These are phyloP conservation scores for Cryptus viduatorius DNA, from an alignment of 2,888 invertebrate species.

Conservation along the genomic window DNA sequence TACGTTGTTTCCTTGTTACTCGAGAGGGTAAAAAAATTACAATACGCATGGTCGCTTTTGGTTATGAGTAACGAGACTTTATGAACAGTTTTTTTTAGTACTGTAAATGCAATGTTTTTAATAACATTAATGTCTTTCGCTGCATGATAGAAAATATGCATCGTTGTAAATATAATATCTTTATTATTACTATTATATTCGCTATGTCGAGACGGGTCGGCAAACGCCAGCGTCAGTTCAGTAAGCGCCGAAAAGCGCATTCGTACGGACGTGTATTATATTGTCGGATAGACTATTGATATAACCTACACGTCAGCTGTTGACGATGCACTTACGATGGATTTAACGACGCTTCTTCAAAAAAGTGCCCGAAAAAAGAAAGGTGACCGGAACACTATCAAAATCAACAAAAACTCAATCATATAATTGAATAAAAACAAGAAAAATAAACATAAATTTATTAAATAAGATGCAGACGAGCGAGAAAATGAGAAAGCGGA, in stretches of 20 bases:
- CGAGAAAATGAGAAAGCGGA: slow-evolving; percentile 82
- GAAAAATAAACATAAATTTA: slow-evolving; percentile 28
- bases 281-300: background rate
- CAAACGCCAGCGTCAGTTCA: background rate
- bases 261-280: background rate
- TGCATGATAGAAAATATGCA: no score
- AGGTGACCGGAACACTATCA: slow-evolving; percentile 67
- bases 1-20: slow-evolving; percentile 44
- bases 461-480: slow-evolving; percentile 63
- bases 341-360: slow-evolving; percentile 74
- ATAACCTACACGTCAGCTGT: slow-evolving; percentile 26
- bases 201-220: background rate
- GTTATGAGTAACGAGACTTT: background rate
- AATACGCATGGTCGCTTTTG: background rate
- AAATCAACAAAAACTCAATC: background rate
- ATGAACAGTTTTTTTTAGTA: slow-evolving; percentile 10
- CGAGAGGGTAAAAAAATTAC: background rate
- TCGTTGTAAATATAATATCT: no score
- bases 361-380: slow-evolving; percentile 71
- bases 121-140: no score
- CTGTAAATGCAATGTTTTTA: no score
- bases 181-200: no score
- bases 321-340: slow-evolving; percentile 71
- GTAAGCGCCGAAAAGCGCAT: background rate
- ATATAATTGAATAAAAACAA: background rate